phyloP scores from a whole-genome alignment of 2,797 vertebrate genomes.

The Periparus ater region DNA sequence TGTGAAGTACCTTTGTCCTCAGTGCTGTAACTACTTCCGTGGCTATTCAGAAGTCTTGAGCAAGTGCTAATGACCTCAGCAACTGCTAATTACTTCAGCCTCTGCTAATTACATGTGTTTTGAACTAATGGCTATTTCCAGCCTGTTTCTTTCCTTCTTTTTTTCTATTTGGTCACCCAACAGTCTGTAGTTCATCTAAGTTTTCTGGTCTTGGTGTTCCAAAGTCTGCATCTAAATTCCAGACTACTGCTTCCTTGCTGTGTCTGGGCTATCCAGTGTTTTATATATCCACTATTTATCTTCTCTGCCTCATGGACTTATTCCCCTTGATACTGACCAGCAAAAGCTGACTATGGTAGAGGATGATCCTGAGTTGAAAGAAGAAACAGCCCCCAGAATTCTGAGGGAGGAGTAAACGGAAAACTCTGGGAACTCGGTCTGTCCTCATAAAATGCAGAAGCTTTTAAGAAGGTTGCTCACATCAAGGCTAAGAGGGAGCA shows the following conservation, averaged over 20 bases:
- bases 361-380: background rate
- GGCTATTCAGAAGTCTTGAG: background rate
- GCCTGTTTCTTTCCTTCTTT: background rate
- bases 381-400: background rate
- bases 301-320: background rate
- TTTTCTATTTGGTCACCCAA: background rate
- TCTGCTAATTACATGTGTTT: background rate
- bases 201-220: background rate
- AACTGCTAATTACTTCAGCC: background rate
- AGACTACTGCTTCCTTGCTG: background rate
- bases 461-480: background rate
- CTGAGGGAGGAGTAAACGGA: background rate
- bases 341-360: background rate
- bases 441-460: background rate
- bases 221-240: background rate
- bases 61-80: background rate
- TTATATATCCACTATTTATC: background rate
- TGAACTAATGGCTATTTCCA: background rate
- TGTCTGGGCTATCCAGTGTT: constrained; percentile 3
- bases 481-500: background rate
- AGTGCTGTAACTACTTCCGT: background rate
- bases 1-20: background rate
- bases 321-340: background rate
- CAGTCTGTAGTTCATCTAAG: background rate
- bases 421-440: constrained; percentile 1